Evolutionary conservation across 2,888 invertebrate genomes (phyloP).

Genomic region (Lasioglossum pauxillum): DNA sequence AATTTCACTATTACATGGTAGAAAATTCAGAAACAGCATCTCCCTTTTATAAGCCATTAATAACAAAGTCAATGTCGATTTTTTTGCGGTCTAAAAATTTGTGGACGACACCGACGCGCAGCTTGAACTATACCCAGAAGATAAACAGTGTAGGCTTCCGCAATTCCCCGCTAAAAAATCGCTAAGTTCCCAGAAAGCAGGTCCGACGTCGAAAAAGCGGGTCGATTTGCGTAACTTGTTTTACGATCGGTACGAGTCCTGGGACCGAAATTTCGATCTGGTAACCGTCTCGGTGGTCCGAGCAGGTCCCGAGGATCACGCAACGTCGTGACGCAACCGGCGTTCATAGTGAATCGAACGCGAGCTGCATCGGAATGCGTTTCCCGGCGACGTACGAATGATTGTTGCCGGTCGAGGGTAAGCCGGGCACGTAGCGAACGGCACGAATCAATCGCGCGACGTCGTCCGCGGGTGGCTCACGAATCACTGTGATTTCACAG

Average conservation of each 20-base stretch:
- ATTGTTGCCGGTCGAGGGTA: not conserved
- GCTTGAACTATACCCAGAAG: not conserved
- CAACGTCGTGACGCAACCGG: not conserved
- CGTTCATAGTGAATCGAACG: not conserved
- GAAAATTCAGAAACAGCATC: not conserved
- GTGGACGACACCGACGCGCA: not conserved
- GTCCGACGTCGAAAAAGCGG: not conserved
- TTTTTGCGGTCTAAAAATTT: not conserved
- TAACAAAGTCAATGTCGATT: not conserved
- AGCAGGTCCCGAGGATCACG: not conserved
- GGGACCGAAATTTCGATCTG: not conserved
- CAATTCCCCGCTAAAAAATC: not conserved
- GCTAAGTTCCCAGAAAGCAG: not conserved
- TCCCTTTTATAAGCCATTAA: not conserved
- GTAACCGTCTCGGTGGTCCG: constrained; percentile 7
- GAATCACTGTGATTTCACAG: constrained; percentile 56
- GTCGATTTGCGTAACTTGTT: not conserved
- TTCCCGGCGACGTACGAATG: not conserved
- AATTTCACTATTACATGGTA: not conserved
- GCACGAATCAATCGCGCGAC: constrained; percentile 9
- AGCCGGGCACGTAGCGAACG: not conserved
- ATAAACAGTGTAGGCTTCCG: not conserved
- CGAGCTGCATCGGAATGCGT: constrained; percentile 4
- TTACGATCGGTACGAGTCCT: not conserved
- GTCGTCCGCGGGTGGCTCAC: not conserved